phyloP scores from a whole-genome alignment of 2,113 vertebrate genomes.

The Aleadryas rufinucha region DNA sequence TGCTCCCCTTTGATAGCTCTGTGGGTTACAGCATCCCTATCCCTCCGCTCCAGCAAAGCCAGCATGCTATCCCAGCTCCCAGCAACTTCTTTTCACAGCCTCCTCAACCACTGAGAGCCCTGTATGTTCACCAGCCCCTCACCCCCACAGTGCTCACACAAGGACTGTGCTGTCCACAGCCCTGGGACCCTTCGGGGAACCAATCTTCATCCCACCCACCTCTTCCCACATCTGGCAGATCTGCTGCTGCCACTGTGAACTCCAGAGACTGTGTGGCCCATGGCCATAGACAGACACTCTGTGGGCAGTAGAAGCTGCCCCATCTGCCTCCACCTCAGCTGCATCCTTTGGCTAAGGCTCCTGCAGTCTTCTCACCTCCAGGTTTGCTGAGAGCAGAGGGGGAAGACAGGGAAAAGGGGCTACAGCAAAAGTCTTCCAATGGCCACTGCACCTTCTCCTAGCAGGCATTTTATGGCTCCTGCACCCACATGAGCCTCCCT shows the following conservation, averaged over 20 bases:
- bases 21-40: not conserved
- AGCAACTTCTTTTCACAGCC: not conserved
- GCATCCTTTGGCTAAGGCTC: not conserved
- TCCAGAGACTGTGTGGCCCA: no score
- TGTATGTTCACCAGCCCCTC: not conserved
- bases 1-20: not conserved
- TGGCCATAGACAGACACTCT: not conserved
- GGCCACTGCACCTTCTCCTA: not conserved
- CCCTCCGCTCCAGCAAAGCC: not conserved
- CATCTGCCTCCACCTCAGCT: not conserved
- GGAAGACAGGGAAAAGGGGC: not conserved
- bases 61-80: not conserved
- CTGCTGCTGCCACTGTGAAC: not conserved
- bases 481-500: rapidly evolving
- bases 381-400: not conserved
- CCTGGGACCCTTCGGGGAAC: not conserved
- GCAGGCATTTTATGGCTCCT: rapidly evolving
- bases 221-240: not conserved
- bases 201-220: not conserved
- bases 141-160: not conserved
- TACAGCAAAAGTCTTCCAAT: not conserved
- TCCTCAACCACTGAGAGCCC: not conserved
- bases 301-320: not conserved
- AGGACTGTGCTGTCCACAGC: not conserved
- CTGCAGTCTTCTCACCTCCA: not conserved